A percentile compares a stretch with the other conserved stretches of the same genome.
Evolutionary conservation across 2,113 vertebrate genomes (phyloP).

Genomic region (Petaurus breviceps): DNA sequence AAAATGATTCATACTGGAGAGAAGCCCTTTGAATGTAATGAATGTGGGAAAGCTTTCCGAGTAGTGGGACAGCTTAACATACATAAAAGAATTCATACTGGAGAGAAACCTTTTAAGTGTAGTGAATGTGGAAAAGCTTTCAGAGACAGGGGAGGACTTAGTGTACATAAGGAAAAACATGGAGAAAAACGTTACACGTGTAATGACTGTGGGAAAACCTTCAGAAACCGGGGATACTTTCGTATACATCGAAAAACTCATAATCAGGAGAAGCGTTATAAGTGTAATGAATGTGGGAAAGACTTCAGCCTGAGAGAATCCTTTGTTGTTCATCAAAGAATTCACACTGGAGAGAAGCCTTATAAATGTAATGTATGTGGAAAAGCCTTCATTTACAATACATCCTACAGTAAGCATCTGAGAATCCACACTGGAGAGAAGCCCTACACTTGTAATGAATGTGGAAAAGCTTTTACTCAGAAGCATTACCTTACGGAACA

Average conservation of each 20-base stretch:
- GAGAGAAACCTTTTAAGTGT: not conserved
- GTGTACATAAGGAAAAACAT: not conserved
- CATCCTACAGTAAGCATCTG: not conserved
- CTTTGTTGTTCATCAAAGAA: not conserved
- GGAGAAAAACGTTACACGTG: not conserved
- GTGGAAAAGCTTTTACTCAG: constrained; percentile 4
- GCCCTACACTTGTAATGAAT: not conserved
- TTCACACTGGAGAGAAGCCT: constrained; percentile 1
- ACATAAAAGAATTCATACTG: not conserved
- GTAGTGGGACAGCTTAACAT: not conserved
- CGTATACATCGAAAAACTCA: not conserved
- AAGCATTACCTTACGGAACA: not conserved
- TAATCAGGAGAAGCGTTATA: not conserved
- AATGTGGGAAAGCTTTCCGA: not conserved
- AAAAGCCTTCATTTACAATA: not conserved
- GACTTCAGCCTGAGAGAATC: not conserved
- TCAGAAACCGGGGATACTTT: not conserved
- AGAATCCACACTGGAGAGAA: not conserved
- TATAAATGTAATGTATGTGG: not conserved
- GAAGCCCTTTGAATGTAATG: constrained; percentile 8
- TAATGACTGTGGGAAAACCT: not conserved
- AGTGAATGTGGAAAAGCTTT: not conserved
- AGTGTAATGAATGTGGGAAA: constrained; percentile 11
- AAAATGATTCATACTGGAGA: not conserved
- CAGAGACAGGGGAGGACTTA: not conserved